Evolutionary conservation across 2,113 vertebrate genomes (phyloP), one percentile per base, ranked within the genome.

Genomic region (Podarcis cretensis): DNA sequence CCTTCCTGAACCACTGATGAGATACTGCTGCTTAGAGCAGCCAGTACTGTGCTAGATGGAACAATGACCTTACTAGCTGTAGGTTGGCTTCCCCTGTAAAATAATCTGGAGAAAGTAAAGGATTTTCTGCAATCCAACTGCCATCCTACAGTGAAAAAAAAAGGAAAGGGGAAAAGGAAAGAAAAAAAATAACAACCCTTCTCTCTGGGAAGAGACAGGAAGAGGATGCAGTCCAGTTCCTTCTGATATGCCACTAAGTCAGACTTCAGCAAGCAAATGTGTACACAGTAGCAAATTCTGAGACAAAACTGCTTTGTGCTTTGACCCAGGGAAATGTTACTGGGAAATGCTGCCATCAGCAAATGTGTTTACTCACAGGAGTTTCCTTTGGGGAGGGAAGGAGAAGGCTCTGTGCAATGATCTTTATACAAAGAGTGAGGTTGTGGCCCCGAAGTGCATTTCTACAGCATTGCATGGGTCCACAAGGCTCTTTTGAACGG

Each of bases 221-320:
- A 98, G 96, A 97, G 97, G 98, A 98, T 98, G 95, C 95, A 97
- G 96, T 92, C 97, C 87, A 96, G 97, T 98, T 98, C 97, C 98
- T 98, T 96, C 95, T 97, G 98, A 98, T 98, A 98, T 48, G 94
- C 96, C 89, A 82, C 81, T 85, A 96, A 95, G 90, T 86, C 94
- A 96, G 95, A 90, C 86, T 96, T 93, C 95, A 96, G 91, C 94
- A 95, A 93, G 91, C 93, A 93, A 74, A 87, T 96, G 96, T 96
- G 95, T 96, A 96, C 91, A 96, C 88, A 97, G 96, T 48, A 96
- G 95, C 96, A 96, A 94, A 96, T 91, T 95, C 90, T 96, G 92
- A 96, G 97, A 96, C 94, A 93, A 92, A 96, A 95, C 92, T 94
- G 88, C 92, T 93, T 74, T 96, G 96, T 94, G 89, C 92, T 93